Evolutionary conservation across 2,113 vertebrate genomes (phyloP), one percentile per base, ranked within the genome.

Genomic region (Pogonocichla stellata): DNA sequence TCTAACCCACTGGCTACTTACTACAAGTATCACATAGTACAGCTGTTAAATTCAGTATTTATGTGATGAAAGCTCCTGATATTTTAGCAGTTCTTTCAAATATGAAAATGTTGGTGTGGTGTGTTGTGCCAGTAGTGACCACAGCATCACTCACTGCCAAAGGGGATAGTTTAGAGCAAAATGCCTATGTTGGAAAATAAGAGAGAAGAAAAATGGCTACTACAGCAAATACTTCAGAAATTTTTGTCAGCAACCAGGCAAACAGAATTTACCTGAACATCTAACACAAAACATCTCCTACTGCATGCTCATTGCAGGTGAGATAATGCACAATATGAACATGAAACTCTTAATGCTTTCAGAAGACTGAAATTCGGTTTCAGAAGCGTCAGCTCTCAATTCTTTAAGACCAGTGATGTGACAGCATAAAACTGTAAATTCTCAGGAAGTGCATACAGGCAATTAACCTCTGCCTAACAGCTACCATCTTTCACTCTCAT

Each of bases 381-480:
- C 69, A 89, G 65, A 90, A 95, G 47, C 64, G 83, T 24, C 53
- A 84, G 29, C n/a, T 86, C 61, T 71, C 75, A 78, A 28, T 50
- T 53, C 51, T 79, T 26, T 38, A 73, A 79, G 53, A 87, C 18
- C 57, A 79, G 38, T 50, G 31, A 93, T 56, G 43, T 77, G 80
- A 87, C 73, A 90, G 54, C 50, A 80, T 65, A 88, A 86, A 96
- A 93, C 47, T 50, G 45, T 83, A 89, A 87, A 86, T 91, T 95
- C 74, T 84, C 53, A 80, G 13, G 28, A 93, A 82, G 48, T 24
- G 64, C 54, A 81, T 43, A 85, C 19, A 94, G 88, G 62, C 74
- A 77, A 74, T 80, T 95, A 96, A 93, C 90, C 88, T 89, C 65
- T 19, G 13, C 75, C 80, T 89, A 93, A 83, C 60, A 83, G 56